Base-by-base conservation (phyloP, 2,797 vertebrate genomes). In the Channa striata region DNA sequence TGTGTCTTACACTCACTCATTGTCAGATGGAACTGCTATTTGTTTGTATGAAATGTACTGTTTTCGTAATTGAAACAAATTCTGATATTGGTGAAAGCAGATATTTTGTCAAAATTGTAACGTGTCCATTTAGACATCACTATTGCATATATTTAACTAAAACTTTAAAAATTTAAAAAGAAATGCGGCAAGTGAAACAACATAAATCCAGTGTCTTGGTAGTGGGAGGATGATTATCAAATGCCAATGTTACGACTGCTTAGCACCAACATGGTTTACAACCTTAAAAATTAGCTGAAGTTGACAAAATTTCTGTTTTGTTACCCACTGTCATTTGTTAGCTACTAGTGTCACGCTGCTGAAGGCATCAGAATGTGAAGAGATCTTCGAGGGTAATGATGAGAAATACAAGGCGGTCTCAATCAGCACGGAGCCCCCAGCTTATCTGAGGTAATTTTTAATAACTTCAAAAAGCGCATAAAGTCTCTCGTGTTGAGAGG, bases 341-440 rank as follows among this genome's bases (percentile, higher is more conserved):
- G 98, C 98, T 83, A 99, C 98, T 13, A 99, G 98, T 0, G 98
- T 99, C 67, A 99, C 98, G 1, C 94, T 99, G 76, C 90, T 99
- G 59, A 99, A 99, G 91, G 98, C 98, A 0, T 98, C 96, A 1
- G 98, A 99, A 83, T 97, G 98, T 59, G 98, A 99, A 80, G 98
- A 99, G 91, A 99, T 99, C 89, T 95, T 99, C 54, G 97, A 99
- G 40, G 98, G 98, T 2, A 99, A 99, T 0, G 98, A 99, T 85
- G 97, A 99, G 90, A 99, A 99, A 78, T 99, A 99, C 86, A 99
- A 99, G 82, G 98, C 98, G 0, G 96, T 99, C 79, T 99, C 97
- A 58, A 99, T 99, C 94, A 99, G 95, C 94, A 99, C 97, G 0
- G 98, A 99, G 80, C 97, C 98, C 49, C 98, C 98, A 0, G 96